These are phyloP conservation scores for Zoanthus solanderi DNA, from an alignment of 92 coral and sea anemone genomes.

Conservation along the genomic window DNA sequence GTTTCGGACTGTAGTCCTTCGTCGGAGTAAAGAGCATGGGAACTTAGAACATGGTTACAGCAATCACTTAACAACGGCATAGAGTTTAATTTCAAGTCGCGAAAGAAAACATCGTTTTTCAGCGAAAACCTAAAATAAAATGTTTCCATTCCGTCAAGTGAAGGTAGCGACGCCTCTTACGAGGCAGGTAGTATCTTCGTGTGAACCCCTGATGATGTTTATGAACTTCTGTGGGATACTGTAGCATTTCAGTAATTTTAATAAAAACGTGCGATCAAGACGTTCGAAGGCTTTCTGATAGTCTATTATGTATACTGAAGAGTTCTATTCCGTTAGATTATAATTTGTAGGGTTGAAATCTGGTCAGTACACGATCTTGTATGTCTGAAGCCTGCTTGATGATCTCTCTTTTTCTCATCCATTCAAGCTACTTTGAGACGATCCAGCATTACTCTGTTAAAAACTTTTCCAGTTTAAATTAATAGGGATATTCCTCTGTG, in stretches of 20 bases:
- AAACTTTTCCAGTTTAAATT: conserved; percentile 44
- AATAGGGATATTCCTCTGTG: conserved; percentile 18
- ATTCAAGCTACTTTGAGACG: not conserved
- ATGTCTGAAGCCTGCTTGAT: conserved; percentile 3
- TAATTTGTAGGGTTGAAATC: not conserved
- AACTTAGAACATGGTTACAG: too few species aligned
- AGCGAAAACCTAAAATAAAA: too few species aligned
- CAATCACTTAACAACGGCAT: too few species aligned
- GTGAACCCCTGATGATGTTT: not conserved
- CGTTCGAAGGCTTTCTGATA: not conserved
- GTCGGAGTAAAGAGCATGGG: too few species aligned
- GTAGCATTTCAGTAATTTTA: not conserved
- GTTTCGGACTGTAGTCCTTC: too few species aligned
- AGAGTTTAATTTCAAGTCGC: too few species aligned
- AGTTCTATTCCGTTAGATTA: conserved; percentile 5
- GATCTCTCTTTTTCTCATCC: not conserved
- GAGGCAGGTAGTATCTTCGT: not conserved
- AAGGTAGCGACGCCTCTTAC: too few species aligned
- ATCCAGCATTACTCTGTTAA: conserved; percentile 31
- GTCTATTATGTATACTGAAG: not conserved
- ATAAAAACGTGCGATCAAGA: not conserved
- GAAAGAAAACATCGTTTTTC: too few species aligned
- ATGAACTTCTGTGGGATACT: not conserved
- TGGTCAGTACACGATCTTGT: conserved; percentile 8
- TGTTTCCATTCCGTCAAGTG: too few species aligned